Conservation (phyloP, 2,797 vertebrate species). For the Aphelocoma californica region DNA sequence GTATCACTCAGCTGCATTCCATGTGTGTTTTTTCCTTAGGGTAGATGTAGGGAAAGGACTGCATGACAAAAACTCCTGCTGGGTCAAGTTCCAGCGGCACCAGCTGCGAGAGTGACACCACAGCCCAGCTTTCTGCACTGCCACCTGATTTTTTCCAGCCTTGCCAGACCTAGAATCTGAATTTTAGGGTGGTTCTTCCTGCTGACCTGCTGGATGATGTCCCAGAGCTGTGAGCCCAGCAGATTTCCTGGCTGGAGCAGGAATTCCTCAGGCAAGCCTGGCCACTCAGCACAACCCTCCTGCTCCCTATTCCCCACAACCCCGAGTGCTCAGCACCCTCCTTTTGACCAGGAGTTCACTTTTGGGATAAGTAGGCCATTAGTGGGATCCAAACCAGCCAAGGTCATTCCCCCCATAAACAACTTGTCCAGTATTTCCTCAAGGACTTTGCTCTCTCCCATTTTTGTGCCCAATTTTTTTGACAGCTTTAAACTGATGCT, state of each 20-base stretch:
- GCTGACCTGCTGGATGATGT: not conserved
- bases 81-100: not conserved
- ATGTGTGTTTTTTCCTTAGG: not conserved
- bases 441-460: conserved; percentile 5
- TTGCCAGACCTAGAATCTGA: not conserved
- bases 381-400: not conserved
- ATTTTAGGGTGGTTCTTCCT: not conserved
- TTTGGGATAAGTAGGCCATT: not conserved
- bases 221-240: not conserved
- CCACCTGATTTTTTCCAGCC: not conserved
- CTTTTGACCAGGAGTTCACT: not conserved
- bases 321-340: not conserved
- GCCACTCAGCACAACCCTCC: not conserved
- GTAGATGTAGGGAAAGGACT: not conserved
- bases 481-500: not conserved
- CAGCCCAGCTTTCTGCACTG: not conserved
- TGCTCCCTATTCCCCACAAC: not conserved
- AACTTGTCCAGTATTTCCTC: conserved; percentile 1
- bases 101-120: rapidly evolving
- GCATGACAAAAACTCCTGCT: not conserved
- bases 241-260: not conserved
- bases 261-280: not conserved
- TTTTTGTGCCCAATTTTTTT: not conserved
- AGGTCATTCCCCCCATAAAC: conserved; percentile 2
- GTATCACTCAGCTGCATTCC: not conserved